Evolutionary conservation across 2,888 invertebrate species (phyloP).

Genomic region (Cabera pusaria): DNA sequence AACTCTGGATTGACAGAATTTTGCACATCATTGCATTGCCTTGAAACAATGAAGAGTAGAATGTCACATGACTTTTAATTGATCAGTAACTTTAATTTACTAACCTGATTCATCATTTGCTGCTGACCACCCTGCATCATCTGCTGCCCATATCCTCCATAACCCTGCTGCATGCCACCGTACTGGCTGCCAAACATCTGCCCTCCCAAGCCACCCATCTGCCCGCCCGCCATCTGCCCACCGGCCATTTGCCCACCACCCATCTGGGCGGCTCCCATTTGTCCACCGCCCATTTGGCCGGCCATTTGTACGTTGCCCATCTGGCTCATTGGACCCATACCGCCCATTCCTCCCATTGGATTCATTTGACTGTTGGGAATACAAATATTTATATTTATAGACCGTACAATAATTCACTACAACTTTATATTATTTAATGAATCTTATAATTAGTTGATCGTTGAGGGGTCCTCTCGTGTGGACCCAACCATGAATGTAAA

Average conservation of each 20-base stretch:
- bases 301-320: slow-evolving; percentile 69
- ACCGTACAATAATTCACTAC: no score
- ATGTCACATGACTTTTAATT: no score
- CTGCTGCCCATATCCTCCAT: slow-evolving; percentile 67
- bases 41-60: no score
- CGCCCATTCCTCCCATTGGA: slow-evolving; percentile 70
- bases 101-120: slow-evolving; percentile 81
- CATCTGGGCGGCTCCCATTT: slow-evolving; percentile 65
- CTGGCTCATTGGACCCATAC: slow-evolving; percentile 74
- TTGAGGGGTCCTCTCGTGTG: no score
- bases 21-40: no score
- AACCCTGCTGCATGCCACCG: slow-evolving; percentile 84
- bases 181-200: slow-evolving; percentile 85
- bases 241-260: slow-evolving; percentile 65
- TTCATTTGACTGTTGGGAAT: slow-evolving; percentile 69
- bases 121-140: slow-evolving; percentile 81
- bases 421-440: no score
- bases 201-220: slow-evolving; percentile 76
- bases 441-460: no score
- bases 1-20: no score
- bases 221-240: slow-evolving; percentile 66
- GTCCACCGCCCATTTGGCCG: slow-evolving; percentile 61
- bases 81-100: no score
- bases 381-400: neutral
- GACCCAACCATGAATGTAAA: no score